A percentile compares a stretch with the other conserved stretches of the same genome.
phyloP scores from a whole-genome alignment of 1,140 invertebrate species.

The Diabrotica undecimpunctata region DNA sequence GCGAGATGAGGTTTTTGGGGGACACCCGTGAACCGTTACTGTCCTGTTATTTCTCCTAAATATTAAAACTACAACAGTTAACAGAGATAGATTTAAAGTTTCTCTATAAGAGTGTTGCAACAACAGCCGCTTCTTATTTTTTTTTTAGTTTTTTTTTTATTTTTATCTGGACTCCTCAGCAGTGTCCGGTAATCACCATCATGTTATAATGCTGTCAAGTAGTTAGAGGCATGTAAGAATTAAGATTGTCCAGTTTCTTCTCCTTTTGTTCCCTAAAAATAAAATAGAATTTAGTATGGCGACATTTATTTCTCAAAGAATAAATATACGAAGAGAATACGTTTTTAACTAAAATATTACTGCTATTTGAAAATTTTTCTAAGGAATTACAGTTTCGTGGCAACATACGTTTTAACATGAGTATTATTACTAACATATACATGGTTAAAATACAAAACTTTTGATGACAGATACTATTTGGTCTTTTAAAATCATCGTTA shows the following conservation, averaged over 20 bases:
- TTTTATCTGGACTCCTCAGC: conserved; percentile 31
- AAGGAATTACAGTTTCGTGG: too few species aligned
- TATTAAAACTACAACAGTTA: conserved; percentile 42
- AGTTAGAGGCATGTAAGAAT: conserved; percentile 48
- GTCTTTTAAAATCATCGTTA: too few species aligned
- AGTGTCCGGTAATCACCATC: conserved; percentile 39
- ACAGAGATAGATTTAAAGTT: conserved; percentile 36
- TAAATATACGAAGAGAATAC: neutral
- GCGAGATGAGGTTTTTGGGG: too few species aligned
- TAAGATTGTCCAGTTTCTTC: conserved; percentile 69
- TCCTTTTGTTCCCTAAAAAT: conserved; percentile 62
- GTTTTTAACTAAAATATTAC: too few species aligned
- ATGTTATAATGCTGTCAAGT: conserved; percentile 44
- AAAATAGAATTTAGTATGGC: neutral
- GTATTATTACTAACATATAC: too few species aligned
- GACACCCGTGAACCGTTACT: conserved; percentile 23
- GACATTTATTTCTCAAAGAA: neutral
- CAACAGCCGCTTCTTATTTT: conserved; percentile 7
- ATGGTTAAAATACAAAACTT: too few species aligned
- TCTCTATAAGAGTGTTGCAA: conserved; percentile 21
- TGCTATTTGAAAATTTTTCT: too few species aligned
- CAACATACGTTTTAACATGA: too few species aligned
- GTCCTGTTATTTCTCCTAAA: conserved; percentile 34
- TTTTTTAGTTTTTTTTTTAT: conserved; percentile 6
- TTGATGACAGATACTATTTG: too few species aligned